A percentile compares a stretch with the other conserved stretches of the same genome.
phyloP scores from a whole-genome alignment of 2,888 invertebrate species.

The Acrobasis suavella region DNA sequence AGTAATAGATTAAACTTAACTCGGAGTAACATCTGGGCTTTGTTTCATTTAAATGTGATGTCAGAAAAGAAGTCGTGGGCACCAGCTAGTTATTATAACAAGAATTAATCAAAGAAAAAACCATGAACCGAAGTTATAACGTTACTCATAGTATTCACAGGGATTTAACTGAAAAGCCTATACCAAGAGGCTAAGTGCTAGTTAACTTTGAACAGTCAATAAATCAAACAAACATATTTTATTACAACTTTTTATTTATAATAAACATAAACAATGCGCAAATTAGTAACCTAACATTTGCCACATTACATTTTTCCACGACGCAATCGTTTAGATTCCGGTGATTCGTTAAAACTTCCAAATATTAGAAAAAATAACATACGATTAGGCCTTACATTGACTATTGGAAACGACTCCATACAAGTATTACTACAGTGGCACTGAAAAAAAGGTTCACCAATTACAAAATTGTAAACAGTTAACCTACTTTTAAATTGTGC shows the following conservation, averaged over 20 bases:
- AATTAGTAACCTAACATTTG: slow-evolving; percentile 67
- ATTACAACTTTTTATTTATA: slow-evolving; percentile 70
- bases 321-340: slow-evolving; percentile 49
- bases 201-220: background rate
- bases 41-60: too few species aligned
- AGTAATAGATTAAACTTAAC: too few species aligned
- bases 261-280: slow-evolving; percentile 80
- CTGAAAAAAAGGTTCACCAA: slow-evolving; percentile 50
- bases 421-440: slow-evolving; percentile 62
- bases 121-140: too few species aligned
- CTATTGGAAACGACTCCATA: slow-evolving; percentile 69
- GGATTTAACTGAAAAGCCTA: too few species aligned
- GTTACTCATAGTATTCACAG: too few species aligned
- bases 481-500: slow-evolving; percentile 58
- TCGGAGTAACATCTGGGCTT: too few species aligned
- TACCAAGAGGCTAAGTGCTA: too few species aligned
- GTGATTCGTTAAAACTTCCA: slow-evolving; percentile 51
- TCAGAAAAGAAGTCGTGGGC: too few species aligned
- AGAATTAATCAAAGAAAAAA: too few species aligned
- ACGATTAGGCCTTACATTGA: slow-evolving; percentile 58
- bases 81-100: too few species aligned
- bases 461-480: slow-evolving; percentile 39
- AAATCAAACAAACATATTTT: slow-evolving; percentile 34
- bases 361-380: slow-evolving; percentile 55
- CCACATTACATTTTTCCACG: slow-evolving; percentile 50